phyloP scores from a whole-genome alignment of 2,888 invertebrate species.

The Fissipunctia ypsillon region DNA sequence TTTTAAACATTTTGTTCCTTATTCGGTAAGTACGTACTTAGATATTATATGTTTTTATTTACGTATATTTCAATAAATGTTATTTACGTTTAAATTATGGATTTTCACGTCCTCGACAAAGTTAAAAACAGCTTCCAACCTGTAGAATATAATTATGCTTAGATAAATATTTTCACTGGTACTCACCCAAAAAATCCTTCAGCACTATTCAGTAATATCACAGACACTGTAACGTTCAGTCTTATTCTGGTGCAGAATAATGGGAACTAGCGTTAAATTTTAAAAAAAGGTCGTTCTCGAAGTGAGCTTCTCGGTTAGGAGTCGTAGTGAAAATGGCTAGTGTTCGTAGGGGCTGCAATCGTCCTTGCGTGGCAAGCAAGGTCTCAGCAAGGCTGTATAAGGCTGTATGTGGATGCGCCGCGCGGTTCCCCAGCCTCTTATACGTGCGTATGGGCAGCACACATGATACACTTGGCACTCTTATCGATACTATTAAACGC shows the following conservation, averaged over 20 bases:
- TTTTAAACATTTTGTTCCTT: not conserved
- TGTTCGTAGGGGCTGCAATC: conserved; percentile 84
- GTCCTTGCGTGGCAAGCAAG: conserved; percentile 89
- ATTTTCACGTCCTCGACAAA: not conserved
- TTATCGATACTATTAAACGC: conserved; percentile 73
- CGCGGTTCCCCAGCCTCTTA: conserved; percentile 85
- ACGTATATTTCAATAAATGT: not conserved
- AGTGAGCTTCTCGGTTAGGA: conserved; percentile 82
- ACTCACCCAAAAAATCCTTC: conserved; percentile 65
- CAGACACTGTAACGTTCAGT: conserved; percentile 58
- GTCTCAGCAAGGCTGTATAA: conserved; percentile 81
- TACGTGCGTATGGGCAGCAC: conserved; percentile 72
- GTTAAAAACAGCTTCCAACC: not conserved
- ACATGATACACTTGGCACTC: conserved; percentile 74
- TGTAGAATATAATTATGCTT: not conserved
- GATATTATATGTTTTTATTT: not conserved
- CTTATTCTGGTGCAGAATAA: conserved; percentile 56
- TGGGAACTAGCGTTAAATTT: conserved; percentile 39
- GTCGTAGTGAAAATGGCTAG: conserved; percentile 86
- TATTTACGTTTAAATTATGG: not conserved
- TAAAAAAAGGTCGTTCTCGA: conserved; percentile 62
- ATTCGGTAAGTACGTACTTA: not conserved
- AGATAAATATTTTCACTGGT: conserved; percentile 45
- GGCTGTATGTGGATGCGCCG: conserved; percentile 81
- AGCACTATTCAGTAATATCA: conserved; percentile 60